phyloP scores from a whole-genome alignment of 2,797 vertebrate genomes.

The Pseudochaenichthys georgianus region DNA sequence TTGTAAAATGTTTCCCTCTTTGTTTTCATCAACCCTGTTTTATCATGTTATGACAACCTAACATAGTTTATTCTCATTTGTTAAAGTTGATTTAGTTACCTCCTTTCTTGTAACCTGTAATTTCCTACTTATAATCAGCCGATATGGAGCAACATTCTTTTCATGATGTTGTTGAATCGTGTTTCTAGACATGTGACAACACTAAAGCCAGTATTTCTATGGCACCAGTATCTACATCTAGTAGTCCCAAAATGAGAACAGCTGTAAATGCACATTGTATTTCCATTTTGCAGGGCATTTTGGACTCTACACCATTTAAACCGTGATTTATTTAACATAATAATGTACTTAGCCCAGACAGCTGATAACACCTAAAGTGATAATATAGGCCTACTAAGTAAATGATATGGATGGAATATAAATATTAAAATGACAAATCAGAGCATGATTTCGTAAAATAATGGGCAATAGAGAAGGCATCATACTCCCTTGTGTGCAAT shows the following conservation, averaged over 20 bases:
- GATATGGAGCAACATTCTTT: neutral
- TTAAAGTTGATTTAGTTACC: too few relatives aligned
- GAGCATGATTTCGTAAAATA: neutral
- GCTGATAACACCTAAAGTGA: neutral
- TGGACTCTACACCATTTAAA: neutral
- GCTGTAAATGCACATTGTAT: neutral
- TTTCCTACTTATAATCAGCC: neutral
- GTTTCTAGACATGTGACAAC: too few relatives aligned
- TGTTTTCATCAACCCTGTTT: too few relatives aligned
- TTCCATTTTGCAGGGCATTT: conserved; percentile 1
- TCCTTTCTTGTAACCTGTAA: too few relatives aligned
- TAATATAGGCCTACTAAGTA: neutral
- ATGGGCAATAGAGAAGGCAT: neutral
- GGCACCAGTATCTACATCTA: too few relatives aligned
- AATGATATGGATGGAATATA: neutral
- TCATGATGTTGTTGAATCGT: neutral
- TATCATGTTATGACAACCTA: too few relatives aligned
- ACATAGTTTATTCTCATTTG: too few relatives aligned
- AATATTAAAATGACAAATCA: conserved; percentile 12
- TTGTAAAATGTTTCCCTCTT: too few relatives aligned
- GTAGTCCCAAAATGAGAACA: neutral
- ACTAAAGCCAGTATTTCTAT: too few relatives aligned
- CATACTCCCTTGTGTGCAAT: neutral
- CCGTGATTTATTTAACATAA: neutral
- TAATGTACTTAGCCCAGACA: neutral